These are phyloP conservation scores for Palloptera scutellata DNA, from an alignment of 2,888 invertebrate species.

Conservation along the genomic window DNA sequence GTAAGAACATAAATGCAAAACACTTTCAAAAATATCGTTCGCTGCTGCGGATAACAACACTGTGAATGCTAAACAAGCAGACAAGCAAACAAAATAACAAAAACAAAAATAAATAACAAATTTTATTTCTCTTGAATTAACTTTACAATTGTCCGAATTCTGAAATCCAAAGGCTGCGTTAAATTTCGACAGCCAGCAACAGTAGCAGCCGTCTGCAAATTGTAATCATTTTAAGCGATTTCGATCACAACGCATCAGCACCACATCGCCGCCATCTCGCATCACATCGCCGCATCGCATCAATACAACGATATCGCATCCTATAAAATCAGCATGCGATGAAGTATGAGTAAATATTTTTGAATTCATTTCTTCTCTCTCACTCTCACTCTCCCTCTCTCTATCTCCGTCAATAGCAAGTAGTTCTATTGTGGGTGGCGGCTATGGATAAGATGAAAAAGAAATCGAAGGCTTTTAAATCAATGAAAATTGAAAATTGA, in stretches of 20 bases:
- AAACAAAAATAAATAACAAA: not conserved
- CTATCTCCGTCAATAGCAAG: too few species aligned
- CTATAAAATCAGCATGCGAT: conserved; percentile 43
- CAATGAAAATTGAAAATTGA: conserved; percentile 53
- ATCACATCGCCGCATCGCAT: not conserved
- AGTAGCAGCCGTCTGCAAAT: conserved; percentile 24
- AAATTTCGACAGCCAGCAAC: not conserved
- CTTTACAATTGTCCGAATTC: conserved; percentile 8
- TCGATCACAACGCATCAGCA: conserved; percentile 25
- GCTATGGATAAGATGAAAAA: too few species aligned
- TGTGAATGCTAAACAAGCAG: too few species aligned
- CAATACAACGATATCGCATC: conserved; percentile 45
- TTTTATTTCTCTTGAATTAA: conserved; percentile 22
- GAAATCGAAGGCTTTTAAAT: conserved; percentile 42
- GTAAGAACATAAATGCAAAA: too few species aligned
- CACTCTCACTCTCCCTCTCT: too few species aligned
- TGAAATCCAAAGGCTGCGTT: not conserved
- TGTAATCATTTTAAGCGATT: conserved; percentile 48
- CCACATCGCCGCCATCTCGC: conserved; percentile 30
- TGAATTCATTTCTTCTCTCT: not conserved
- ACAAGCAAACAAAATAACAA: too few species aligned
- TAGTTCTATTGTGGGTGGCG: too few species aligned
- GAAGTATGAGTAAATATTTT: not conserved
- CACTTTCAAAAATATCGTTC: too few species aligned
- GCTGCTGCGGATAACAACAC: too few species aligned